Conservation (phyloP, 2,888 invertebrate genomes). For the Embidobia sp. region DNA sequence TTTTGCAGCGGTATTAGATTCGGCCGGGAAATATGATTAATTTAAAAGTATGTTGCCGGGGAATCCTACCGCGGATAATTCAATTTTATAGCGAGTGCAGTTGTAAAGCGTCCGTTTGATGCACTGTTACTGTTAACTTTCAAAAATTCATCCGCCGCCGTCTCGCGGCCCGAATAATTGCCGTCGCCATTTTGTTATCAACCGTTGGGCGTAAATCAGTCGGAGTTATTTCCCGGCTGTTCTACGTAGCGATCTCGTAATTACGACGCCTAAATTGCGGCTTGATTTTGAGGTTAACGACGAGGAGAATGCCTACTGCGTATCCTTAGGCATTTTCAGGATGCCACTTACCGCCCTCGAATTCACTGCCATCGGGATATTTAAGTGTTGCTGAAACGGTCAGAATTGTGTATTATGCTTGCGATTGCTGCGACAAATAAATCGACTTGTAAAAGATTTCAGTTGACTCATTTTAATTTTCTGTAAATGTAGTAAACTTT, state of each 20-base stretch:
- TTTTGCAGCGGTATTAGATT: conserved; percentile 43
- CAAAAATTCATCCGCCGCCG: conserved; percentile 9
- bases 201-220: not conserved
- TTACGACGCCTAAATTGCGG: not conserved
- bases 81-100: conserved; percentile 25
- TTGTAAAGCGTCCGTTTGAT: conserved; percentile 27
- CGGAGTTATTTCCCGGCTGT: not conserved
- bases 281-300: conserved; percentile 16
- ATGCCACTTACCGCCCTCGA: conserved; percentile 20
- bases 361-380: conserved; percentile 7
- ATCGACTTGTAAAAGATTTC: too few relatives aligned
- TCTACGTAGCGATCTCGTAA: not conserved
- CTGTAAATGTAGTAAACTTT: too few relatives aligned
- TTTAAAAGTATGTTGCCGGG: conserved; percentile 46
- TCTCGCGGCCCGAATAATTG: not conserved
- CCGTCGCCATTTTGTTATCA: not conserved
- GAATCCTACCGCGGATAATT: conserved; percentile 32
- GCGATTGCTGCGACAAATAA: too few relatives aligned
- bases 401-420: too few relatives aligned
- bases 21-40: conserved; percentile 45
- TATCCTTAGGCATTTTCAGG: conserved; percentile 24
- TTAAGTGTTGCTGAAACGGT: conserved; percentile 13
- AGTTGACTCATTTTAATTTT: too few relatives aligned
- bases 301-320: not conserved
- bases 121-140: conserved; percentile 14